phyloP scores from a whole-genome alignment of 2,888 invertebrate species.

The Fragum fragum region DNA sequence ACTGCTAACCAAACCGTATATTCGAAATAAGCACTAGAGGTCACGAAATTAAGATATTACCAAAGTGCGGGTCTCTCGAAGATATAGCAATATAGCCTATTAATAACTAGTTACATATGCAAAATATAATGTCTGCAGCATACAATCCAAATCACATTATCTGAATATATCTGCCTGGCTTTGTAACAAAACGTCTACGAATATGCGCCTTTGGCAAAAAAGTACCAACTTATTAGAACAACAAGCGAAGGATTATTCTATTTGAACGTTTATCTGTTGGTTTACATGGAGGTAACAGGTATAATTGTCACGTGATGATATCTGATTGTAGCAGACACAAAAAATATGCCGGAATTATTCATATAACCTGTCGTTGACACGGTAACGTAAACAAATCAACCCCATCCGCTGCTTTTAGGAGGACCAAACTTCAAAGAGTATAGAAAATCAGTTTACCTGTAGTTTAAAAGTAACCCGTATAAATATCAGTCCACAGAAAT shows the following conservation, averaged over 20 bases:
- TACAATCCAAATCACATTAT: background rate
- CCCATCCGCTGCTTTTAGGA: too few species aligned
- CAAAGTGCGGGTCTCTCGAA: too few species aligned
- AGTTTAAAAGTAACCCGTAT: too few species aligned
- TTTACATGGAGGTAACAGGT: background rate
- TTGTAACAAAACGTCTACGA: slow-evolving; percentile 2
- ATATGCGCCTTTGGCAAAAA: background rate
- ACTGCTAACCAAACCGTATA: too few species aligned
- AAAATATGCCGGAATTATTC: background rate
- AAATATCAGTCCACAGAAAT: too few species aligned
- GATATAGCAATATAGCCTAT: background rate
- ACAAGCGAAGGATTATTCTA: background rate
- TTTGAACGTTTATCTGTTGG: slow-evolving; percentile 2
- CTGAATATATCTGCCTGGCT: background rate
- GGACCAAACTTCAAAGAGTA: too few species aligned
- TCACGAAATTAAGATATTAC: too few species aligned
- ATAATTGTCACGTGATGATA: background rate
- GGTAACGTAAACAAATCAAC: background rate
- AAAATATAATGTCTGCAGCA: background rate
- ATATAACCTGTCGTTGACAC: background rate
- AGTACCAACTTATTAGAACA: background rate
- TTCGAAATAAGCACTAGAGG: too few species aligned
- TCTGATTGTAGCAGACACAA: background rate
- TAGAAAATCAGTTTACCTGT: too few species aligned
- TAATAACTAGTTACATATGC: background rate